Percentiles rank a stretch among this genome's conserved stretches.
Conservation (phyloP, 2,888 invertebrate genomes). For the Shargacucullia verbasci region DNA sequence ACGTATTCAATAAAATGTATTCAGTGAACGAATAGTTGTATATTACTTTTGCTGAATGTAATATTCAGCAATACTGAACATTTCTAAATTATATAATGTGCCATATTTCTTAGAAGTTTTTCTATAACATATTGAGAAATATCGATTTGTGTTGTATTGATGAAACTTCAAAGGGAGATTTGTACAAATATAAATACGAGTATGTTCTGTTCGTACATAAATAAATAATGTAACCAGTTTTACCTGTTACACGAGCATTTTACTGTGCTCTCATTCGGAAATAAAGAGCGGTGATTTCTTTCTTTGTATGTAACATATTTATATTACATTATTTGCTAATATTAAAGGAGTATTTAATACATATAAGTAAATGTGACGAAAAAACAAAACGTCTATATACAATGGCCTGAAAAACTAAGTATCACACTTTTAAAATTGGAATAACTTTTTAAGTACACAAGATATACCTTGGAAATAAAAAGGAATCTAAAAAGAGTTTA, state of each 20-base stretch:
- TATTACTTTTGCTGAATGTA: not conserved
- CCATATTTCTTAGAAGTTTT: too few relatives aligned
- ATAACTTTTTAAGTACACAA: too few relatives aligned
- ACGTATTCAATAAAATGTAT: conserved; percentile 8
- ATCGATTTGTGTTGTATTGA: conserved; percentile 4
- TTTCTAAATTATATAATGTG: not conserved
- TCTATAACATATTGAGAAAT: conserved; percentile 6
- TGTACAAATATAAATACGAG: conserved; percentile 37
- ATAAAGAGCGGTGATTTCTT: conserved; percentile 36
- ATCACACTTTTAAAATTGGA: too few relatives aligned
- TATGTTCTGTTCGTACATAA: conserved; percentile 35
- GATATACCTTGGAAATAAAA: too few relatives aligned
- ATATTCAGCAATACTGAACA: conserved; percentile 2
- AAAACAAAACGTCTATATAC: too few relatives aligned
- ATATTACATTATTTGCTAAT: too few relatives aligned
- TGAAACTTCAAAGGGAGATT: conserved; percentile 29
- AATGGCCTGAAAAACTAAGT: too few relatives aligned
- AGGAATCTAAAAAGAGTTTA: too few relatives aligned
- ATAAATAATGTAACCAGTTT: conserved; percentile 47
- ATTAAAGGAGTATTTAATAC: too few relatives aligned
- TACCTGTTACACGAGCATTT: conserved; percentile 40
- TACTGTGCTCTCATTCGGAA: conserved; percentile 29
- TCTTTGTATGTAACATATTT: conserved; percentile 7
- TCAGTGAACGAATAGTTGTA: not conserved
- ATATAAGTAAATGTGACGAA: too few relatives aligned